Evolutionary conservation across 1,140 invertebrate genomes (phyloP).

Genomic region (Ylistrum balloti): DNA sequence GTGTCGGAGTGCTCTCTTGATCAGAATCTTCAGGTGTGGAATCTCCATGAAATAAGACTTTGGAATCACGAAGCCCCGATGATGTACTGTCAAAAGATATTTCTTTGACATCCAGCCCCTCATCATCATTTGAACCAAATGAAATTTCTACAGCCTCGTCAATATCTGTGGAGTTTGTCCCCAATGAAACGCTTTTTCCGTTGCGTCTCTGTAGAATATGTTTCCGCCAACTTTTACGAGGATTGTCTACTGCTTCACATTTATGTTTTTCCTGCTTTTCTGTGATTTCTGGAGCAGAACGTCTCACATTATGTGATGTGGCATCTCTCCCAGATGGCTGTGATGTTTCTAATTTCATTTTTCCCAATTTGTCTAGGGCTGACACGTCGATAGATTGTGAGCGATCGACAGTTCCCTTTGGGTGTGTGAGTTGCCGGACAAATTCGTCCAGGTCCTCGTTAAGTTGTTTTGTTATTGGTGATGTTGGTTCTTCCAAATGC

Average conservation of each 20-base stretch:
- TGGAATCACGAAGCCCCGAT: conserved; percentile 44
- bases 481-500: conserved; percentile 61
- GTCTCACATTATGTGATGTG: not conserved
- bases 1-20: conserved; percentile 20
- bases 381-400: not conserved
- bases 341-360: conserved; percentile 47
- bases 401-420: conserved; percentile 49
- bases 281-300: not conserved
- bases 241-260: conserved; percentile 48
- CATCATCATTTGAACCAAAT: conserved; percentile 44
- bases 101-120: conserved; percentile 4
- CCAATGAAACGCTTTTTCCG: conserved; percentile 42
- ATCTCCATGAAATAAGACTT: conserved; percentile 55
- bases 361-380: conserved; percentile 35
- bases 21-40: conserved; percentile 56
- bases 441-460: conserved; percentile 59
- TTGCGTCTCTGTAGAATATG: conserved; percentile 32
- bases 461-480: conserved; percentile 54
- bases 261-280: conserved; percentile 50
- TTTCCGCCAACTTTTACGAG: conserved; percentile 43
- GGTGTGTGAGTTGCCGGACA: conserved; percentile 59
- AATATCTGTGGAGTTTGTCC: conserved; percentile 43
- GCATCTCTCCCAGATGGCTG: conserved; percentile 40
- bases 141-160: conserved; percentile 49
- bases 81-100: conserved; percentile 55